phyloP scores from a whole-genome alignment of 2,113 vertebrate genomes.

The Emberiza fucata region DNA sequence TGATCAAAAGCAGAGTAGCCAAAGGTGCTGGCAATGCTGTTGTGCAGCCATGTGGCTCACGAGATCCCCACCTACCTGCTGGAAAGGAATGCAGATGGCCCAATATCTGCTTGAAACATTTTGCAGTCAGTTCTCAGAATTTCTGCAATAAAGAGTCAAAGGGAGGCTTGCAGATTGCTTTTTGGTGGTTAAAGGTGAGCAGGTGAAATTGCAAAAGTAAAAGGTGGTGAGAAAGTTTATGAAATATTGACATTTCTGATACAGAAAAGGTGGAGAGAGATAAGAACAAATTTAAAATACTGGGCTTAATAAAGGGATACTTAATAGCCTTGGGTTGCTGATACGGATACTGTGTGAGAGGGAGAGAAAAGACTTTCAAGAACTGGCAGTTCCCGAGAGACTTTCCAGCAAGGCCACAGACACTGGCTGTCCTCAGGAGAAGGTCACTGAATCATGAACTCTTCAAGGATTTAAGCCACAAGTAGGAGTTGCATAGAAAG shows the following conservation, averaged over 20 bases:
- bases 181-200: neutral
- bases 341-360: neutral
- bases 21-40: neutral
- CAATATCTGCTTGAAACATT: neutral
- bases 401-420: neutral
- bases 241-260: neutral
- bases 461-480: neutral
- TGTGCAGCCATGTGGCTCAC: neutral
- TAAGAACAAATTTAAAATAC: neutral
- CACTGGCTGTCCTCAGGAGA: neutral
- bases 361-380: neutral
- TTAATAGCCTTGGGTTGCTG: neutral
- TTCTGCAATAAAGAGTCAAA: neutral
- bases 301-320: neutral
- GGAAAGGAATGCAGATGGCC: neutral
- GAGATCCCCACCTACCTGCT: neutral
- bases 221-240: neutral
- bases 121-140: neutral
- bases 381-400: neutral
- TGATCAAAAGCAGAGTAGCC: neutral
- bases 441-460: neutral
- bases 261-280: neutral
- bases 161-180: fast-evolving
- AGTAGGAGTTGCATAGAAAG: neutral
- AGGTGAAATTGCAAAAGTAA: neutral